Evolutionary conservation across 2,888 invertebrate species (phyloP), one percentile per base, ranked within the genome.

Genomic region (Watsonalla cultraria): DNA sequence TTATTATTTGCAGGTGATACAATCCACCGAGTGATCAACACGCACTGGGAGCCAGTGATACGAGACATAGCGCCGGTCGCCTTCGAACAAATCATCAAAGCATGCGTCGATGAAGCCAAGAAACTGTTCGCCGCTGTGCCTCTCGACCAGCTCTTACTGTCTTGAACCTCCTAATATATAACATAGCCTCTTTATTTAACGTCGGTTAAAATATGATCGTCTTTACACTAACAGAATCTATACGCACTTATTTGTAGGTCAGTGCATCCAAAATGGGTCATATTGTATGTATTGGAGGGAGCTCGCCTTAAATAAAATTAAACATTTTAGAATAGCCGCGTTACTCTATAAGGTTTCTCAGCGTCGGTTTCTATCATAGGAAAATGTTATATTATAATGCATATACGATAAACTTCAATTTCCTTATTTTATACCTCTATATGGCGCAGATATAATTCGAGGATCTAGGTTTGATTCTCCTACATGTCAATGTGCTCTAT

Each of bases 31-130:
- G 88, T 89, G 62, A 82, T 90, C 68, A 90, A 91, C 69, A 80
- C 81, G 54, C 82, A 90, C 72, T 91, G 91, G 91, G 89, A 89
- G 73, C 75, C 84, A 35, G 89, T 91, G 69, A 89, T 91, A 64
- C 68, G 78, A n/a, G 90, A 91, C 69, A 84, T 91, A 58, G 90
- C 87, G 11, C 87, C 90, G 4, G 74, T 76, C 39, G 87, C 89
- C 66, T 90, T 90, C 72, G 74, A 84, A 59, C 84, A 87, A 60
- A 87, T 90, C 72, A 89, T 91, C 67, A 72, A 74, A 63, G 83
- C 88, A 7, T 90, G 90, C 64, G 86, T 91, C 58, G 76, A 85
- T 58, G 84, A 88, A 60, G 70, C 80, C 60, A 86, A 89, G 69
- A 90, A 89, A 72, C 82, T 91, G 6, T 90, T 88, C 66, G 80